Evolutionary conservation across 2,113 vertebrate species (phyloP).

Genomic region (Dicrurus megarhynchus): DNA sequence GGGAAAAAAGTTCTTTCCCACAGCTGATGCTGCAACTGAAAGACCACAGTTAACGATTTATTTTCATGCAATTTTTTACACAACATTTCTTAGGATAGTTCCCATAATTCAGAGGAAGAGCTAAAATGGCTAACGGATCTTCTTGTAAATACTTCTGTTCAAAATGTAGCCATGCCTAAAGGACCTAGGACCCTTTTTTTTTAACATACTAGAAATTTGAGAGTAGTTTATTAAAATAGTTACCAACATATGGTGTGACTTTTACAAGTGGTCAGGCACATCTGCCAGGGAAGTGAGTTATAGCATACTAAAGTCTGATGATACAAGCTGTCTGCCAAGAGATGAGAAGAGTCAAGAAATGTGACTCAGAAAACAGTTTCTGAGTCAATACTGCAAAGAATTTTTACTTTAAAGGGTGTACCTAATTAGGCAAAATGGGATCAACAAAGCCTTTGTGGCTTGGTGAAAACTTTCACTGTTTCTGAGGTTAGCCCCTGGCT

Average conservation of each 20-base stretch:
- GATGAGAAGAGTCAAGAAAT: background rate
- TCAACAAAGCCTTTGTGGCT: background rate
- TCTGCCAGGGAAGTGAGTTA: slow-evolving; percentile 2
- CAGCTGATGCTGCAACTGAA: background rate
- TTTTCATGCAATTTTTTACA: background rate
- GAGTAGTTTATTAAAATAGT: slow-evolving; percentile 2
- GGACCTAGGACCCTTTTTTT: background rate
- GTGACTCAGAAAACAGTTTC: background rate
- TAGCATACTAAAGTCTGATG: background rate
- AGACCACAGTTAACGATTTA: background rate
- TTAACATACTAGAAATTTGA: background rate
- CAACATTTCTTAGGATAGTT: background rate
- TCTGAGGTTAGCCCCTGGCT: background rate
- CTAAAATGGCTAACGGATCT: background rate
- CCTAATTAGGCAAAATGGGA: background rate
- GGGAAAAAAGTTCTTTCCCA: background rate
- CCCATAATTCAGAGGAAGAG: background rate
- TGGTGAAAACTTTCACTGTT: background rate
- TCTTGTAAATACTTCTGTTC: background rate
- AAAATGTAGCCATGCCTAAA: background rate
- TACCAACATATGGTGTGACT: background rate
- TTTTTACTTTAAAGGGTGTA: background rate
- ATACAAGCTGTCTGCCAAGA: background rate
- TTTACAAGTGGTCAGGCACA: background rate
- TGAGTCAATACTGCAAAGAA: background rate